Evolutionary conservation across 2,888 invertebrate genomes (phyloP), one percentile per base, ranked within the genome.

Genomic region (Epinotia bilunana): DNA sequence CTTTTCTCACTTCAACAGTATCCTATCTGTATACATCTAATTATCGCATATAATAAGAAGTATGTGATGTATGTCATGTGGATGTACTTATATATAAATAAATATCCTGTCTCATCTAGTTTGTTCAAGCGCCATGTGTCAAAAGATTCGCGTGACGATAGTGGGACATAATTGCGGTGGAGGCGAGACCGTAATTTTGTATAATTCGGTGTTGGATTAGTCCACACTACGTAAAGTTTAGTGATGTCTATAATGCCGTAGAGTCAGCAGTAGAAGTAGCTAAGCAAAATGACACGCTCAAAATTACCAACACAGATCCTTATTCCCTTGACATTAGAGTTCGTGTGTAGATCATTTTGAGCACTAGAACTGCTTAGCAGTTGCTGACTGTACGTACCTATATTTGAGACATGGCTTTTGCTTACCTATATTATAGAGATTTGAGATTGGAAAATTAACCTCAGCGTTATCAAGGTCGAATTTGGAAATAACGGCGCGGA

Each of bases 141-240:
- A 28, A 70, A 80, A 71, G 78, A 84, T 82, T 85, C 78, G 84
- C 84, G 83, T 84, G 85, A 85, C 83, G 81, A 81, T 83, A 83
- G 77, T 80, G 79, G 79, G 80, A 73, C 77, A 78, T 75, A 79
- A 80, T 81, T 77, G 78, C 67, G 67, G 49, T 33, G 72, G 75
- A 75, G 74, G 79, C 76, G 73, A 79, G 81, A 79, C 79, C 53
- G 80, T 85, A 86, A 87, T 88, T 86, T 82, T 78, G 82, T 83
- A 81, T 85, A 87, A 87, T 88, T 86, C 80, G 80, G 75, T 67
- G 73, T 67, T 62, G 81, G 79, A 84, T 83, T 82, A 83, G 77
- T 76, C 77, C 77, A 67, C 74, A 77, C 76, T 77, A 49, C 63
- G 18, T 43, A 62, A 75, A 65, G 46, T 72, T 61, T 55, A 49